Conservation (phyloP, 1,140 invertebrate species). For the Calephelis virginiensis region DNA sequence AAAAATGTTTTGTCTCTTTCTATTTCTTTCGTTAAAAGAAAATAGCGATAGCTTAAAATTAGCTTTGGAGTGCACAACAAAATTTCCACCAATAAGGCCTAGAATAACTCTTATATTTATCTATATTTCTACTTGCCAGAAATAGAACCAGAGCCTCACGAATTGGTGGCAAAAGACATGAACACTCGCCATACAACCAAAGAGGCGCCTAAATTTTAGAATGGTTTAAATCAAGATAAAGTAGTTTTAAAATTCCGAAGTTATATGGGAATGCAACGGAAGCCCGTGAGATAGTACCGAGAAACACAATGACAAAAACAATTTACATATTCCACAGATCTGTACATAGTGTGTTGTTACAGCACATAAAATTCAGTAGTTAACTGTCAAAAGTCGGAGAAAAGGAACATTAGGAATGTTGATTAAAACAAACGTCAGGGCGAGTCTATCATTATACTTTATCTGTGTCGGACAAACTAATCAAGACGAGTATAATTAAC, state of each 20-base stretch:
- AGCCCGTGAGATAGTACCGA: not conserved
- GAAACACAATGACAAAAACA: not conserved
- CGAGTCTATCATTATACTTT: constrained; percentile 5
- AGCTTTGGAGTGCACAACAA: no score
- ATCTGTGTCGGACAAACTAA: constrained; percentile 1
- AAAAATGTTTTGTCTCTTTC: no score
- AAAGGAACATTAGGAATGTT: not conserved
- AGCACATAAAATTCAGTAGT: constrained; percentile 7
- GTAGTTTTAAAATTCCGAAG: not conserved
- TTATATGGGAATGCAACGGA: not conserved
- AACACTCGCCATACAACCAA: no score
- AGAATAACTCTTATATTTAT: no score
- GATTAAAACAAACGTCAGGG: constrained; percentile 3
- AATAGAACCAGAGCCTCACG: no score
- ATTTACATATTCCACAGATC: not conserved
- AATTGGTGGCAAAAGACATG: no score
- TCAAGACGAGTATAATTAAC: constrained; percentile 8
- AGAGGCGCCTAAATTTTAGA: no score
- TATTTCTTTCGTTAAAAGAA: no score
- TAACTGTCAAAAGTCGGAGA: not conserved
- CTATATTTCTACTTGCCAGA: no score
- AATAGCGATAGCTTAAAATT: no score
- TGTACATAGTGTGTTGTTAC: not conserved
- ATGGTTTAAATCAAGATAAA: not conserved
- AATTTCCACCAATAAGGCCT: no score